These are phyloP conservation scores for Perizoma flavofasciatum DNA, from an alignment of 2,888 invertebrate species.

Conservation along the genomic window DNA sequence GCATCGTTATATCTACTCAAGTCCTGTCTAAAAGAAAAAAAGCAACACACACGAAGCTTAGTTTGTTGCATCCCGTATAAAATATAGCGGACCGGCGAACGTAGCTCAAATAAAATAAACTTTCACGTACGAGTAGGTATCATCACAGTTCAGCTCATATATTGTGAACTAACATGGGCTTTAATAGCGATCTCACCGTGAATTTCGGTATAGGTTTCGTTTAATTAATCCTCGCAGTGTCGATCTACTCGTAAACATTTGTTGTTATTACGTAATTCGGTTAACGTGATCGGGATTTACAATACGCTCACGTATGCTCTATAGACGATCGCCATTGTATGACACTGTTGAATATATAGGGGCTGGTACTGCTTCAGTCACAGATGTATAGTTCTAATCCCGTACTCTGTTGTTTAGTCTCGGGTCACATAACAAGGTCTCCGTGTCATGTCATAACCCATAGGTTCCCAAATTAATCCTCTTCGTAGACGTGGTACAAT, in stretches of 20 bases:
- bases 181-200: conserved; percentile 11
- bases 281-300: conserved; percentile 27
- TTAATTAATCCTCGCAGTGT: conserved; percentile 21
- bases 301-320: conserved; percentile 8
- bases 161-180: conserved; percentile 8
- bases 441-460: conserved; percentile 29
- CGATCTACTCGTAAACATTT: conserved; percentile 23
- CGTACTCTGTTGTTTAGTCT: conserved; percentile 10
- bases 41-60: conserved; percentile 13
- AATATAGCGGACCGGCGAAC: conserved; percentile 22
- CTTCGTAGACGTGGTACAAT: conserved; percentile 11
- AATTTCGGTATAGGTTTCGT: conserved; percentile 8
- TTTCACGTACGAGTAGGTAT: conserved; percentile 19
- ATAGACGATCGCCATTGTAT: background rate
- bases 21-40: too few relatives aligned
- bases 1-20: too few relatives aligned
- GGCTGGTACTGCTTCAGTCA: conserved; percentile 14
- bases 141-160: conserved; percentile 19
- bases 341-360: background rate
- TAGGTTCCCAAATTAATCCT: conserved; percentile 28
- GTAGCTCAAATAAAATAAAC: conserved; percentile 26
- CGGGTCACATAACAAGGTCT: conserved; percentile 19
- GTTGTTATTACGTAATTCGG: conserved; percentile 33
- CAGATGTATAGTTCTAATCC: conserved; percentile 13
- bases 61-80: conserved; percentile 28